Conservation (phyloP, 2,888 invertebrate genomes). For the Odontocolon sp. region DNA sequence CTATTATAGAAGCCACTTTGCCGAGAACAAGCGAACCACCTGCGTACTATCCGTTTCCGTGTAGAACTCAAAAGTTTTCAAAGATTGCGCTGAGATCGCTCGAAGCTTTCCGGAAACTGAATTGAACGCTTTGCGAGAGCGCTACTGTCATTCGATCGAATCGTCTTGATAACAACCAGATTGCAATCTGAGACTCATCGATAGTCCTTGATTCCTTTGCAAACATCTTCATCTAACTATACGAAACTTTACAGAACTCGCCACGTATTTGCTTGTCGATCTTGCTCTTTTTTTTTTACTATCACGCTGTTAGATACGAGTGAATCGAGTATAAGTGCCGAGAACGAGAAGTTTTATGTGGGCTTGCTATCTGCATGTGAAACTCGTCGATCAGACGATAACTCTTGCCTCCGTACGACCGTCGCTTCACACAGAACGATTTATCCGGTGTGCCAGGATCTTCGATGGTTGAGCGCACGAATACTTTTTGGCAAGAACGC, state of each 20-base stretch:
- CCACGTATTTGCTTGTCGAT: too few relatives aligned
- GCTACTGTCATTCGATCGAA: too few relatives aligned
- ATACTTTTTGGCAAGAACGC: conserved; percentile 12
- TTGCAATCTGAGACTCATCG: too few relatives aligned
- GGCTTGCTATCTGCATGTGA: conserved; percentile 19
- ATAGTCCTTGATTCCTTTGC: too few relatives aligned
- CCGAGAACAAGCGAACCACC: background rate
- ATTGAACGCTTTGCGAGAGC: too few relatives aligned
- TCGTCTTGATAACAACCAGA: too few relatives aligned
- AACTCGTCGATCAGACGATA: conserved; percentile 49
- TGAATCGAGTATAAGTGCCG: background rate
- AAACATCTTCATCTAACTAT: too few relatives aligned
- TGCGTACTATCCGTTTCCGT: background rate
- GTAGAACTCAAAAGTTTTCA: conserved; percentile 4
- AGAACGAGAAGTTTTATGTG: conserved; percentile 23
- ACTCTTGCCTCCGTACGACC: conserved; percentile 9
- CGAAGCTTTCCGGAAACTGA: too few relatives aligned
- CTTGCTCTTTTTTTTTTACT: background rate
- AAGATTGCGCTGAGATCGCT: conserved; percentile 14
- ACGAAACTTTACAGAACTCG: too few relatives aligned
- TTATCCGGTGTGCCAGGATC: background rate
- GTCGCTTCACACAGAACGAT: background rate
- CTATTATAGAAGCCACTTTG: background rate
- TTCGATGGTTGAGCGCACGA: background rate
- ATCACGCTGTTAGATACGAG: background rate